Conservation (phyloP, 2,797 vertebrate genomes). For the Sebastes diploproa region DNA sequence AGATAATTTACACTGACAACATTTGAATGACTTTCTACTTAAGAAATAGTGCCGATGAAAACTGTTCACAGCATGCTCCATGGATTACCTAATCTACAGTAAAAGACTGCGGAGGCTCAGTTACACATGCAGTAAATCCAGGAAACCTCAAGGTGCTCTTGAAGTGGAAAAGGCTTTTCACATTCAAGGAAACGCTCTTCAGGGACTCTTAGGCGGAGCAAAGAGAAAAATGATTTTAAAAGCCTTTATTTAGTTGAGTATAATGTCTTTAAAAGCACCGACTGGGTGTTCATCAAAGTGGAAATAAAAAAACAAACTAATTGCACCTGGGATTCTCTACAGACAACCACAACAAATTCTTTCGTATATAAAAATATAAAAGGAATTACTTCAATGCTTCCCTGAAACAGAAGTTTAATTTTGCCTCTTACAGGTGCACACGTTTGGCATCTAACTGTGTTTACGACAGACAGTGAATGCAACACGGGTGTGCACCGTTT, state of each 20-base stretch:
- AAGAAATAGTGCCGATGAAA: background rate
- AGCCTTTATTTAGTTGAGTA: background rate
- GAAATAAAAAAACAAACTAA: background rate
- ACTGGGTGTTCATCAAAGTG: background rate
- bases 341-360: background rate
- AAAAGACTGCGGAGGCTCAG: background rate
- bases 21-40: background rate
- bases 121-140: constrained; percentile 7
- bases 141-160: background rate
- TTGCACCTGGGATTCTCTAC: background rate
- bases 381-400: background rate
- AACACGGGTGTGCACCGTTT: background rate
- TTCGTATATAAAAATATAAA: background rate
- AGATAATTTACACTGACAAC: background rate
- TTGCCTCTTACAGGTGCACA: background rate
- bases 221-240: background rate
- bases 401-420: background rate
- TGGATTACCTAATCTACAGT: background rate
- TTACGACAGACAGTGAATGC: background rate
- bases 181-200: background rate
- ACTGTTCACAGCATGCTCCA: background rate
- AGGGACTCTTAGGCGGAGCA: background rate
- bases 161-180: background rate
- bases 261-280: background rate
- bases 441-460: background rate